These are phyloP conservation scores for Drosophila fulvimacula DNA, from an alignment of 2,888 invertebrate genomes.

Conservation along the genomic window DNA sequence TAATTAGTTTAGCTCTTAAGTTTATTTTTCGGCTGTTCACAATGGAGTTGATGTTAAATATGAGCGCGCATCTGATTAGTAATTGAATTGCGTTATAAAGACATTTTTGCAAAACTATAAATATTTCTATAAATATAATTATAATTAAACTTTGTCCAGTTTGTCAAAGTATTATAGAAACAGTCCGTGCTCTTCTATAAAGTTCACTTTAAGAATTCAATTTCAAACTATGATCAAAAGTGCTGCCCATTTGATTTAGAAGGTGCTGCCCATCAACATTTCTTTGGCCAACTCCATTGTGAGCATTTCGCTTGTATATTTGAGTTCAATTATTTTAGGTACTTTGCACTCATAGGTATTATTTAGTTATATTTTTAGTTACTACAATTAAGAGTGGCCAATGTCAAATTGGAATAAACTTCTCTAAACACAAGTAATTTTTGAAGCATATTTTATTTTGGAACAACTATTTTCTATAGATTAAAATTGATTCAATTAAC, in stretches of 20 bases:
- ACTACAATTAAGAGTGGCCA: constrained; percentile 7
- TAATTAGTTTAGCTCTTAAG: constrained; percentile 37
- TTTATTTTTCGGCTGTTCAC: constrained; percentile 9
- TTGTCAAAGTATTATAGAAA: not conserved
- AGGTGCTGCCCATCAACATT: constrained; percentile 7
- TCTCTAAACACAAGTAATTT: constrained; percentile 36
- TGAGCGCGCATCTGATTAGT: not conserved
- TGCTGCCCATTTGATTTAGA: not conserved
- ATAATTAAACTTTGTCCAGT: not conserved
- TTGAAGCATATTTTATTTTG: constrained; percentile 12
- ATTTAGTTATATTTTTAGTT: constrained; percentile 24
- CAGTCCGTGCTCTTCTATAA: too few relatives aligned
- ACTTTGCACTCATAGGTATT: constrained; percentile 28
- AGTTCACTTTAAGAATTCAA: not conserved
- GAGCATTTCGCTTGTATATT: constrained; percentile 18
- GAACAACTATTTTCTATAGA: not conserved
- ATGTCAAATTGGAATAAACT: constrained; percentile 39
- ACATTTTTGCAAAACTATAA: too few relatives aligned
- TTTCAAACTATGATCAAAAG: not conserved
- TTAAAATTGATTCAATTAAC: constrained; percentile 24
- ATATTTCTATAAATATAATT: not conserved
- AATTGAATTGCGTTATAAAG: too few relatives aligned
- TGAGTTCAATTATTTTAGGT: constrained; percentile 7
- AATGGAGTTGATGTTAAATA: not conserved
- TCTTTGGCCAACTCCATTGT: not conserved